Evolutionary conservation across 2,797 vertebrate genomes (phyloP).

Genomic region (Hypotaenidia okinawae): DNA sequence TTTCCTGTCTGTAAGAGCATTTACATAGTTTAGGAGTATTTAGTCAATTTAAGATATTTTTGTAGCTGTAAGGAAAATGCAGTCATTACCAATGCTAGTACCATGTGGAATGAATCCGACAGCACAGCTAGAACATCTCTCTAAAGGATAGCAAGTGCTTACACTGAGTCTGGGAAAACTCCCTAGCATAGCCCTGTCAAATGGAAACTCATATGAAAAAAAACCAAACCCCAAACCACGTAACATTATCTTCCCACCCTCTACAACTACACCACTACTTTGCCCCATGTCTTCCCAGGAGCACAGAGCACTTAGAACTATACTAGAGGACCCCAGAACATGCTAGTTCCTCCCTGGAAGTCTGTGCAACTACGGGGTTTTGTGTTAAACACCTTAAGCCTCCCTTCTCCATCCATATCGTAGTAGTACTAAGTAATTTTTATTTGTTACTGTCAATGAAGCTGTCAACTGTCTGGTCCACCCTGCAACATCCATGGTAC

Average conservation of each 20-base stretch:
- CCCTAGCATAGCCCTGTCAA: not conserved
- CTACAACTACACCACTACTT: not conserved
- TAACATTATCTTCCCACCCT: not conserved
- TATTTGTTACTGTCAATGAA: not conserved
- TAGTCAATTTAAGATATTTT: not conserved
- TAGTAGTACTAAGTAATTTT: not conserved
- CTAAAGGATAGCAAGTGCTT: not conserved
- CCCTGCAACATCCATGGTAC: not conserved
- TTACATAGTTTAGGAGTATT: not conserved
- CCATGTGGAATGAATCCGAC: not conserved
- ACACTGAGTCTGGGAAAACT: not conserved
- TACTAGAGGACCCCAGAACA: not conserved
- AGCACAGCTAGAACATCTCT: not conserved
- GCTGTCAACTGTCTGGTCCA: not conserved
- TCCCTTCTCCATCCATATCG: not conserved
- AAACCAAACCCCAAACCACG: fast-evolving
- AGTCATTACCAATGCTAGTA: not conserved
- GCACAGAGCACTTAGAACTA: fast-evolving
- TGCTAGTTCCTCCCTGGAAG: not conserved
- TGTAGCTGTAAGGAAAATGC: not conserved
- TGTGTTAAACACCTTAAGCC: not conserved
- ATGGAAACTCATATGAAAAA: not conserved
- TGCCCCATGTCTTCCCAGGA: not conserved
- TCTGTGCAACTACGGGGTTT: not conserved
- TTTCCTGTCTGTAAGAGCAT: not conserved